Evolutionary conservation across 2,888 invertebrate genomes (phyloP).

Genomic region (Peribatodes rhomboidaria): DNA sequence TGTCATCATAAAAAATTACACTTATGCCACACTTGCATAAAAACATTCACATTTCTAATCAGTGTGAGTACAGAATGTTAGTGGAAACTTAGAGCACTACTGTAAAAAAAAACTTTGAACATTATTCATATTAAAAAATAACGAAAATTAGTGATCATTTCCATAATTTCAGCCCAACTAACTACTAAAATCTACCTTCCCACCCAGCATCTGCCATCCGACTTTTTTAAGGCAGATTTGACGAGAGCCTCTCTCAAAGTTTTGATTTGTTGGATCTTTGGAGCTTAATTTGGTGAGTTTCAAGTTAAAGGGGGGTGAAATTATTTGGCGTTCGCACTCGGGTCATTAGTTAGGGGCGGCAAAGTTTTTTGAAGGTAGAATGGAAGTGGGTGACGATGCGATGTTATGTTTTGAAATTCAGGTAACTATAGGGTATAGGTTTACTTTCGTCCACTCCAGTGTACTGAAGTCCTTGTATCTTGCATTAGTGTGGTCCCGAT

Average conservation of each 20-base stretch:
- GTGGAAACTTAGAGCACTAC: no score
- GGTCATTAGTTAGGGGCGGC: constrained; percentile 28
- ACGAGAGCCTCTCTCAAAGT: constrained; percentile 44
- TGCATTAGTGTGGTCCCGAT: no score
- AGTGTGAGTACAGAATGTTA: no score
- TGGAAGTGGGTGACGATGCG: constrained; percentile 4
- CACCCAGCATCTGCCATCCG: constrained; percentile 42
- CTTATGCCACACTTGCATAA: no score
- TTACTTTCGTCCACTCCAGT: no score
- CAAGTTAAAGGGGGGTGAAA: constrained; percentile 32
- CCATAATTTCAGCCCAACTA: no score
- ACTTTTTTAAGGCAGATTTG: constrained; percentile 49
- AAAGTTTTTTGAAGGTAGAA: constrained; percentile 5
- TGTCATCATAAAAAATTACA: no score
- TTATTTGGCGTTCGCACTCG: constrained; percentile 28
- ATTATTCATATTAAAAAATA: no score
- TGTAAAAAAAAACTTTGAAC: no score
- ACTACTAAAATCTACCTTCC: constrained; percentile 27
- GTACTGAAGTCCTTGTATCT: no score
- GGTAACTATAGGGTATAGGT: not conserved
- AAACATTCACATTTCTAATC: no score
- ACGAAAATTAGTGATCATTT: no score
- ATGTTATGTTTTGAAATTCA: constrained; percentile 3
- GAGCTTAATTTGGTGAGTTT: constrained; percentile 40
- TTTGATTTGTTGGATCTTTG: constrained; percentile 46